Base-by-base conservation (phyloP, 2,888 invertebrate genomes). In the Callimorpha dominula region DNA sequence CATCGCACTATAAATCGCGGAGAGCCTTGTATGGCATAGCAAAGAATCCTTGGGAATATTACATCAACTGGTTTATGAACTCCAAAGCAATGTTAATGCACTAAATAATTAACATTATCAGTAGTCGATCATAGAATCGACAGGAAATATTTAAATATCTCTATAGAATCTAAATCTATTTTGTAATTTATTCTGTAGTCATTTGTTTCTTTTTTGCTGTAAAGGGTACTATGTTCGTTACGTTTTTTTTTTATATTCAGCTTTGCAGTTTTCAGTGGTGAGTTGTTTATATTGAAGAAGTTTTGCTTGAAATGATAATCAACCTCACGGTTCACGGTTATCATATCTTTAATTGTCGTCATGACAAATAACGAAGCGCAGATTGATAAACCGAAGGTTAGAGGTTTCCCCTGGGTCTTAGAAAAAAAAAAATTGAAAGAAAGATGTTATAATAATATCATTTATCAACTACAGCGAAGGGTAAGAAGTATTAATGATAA, bases 31-130 rank as follows among this genome's bases (percentile, higher is more conserved):
- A 77, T 74, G 83, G 85, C 62, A n/a, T 50, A 63, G 67, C 64
- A 73, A 82, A 68, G 72, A 76, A 82, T 78, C 80, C 76, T 84
- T 84, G 85, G 75, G 63, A 68, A 76, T 65, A 73, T 81, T 73
- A 74, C 68, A 75, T 73, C 40, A 78, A 80, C 78, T 76, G 75
- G 82, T 84, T 82, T 78, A 62, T 65, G 65, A 75, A 73, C 71
- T 76, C 68, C 66, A 69, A 71, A 74, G 76, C 71, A 75, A 69
- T 75, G 80, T 63, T 72, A 75, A 69, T 75, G 80, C 64, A 73
- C 75, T 79, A 74, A 54, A 67, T 57, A 65, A 50, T 65, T 73
- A 52, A 63, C 50, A 66, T 60, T 54, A 50, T 42, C 46, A 42
- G 31, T 14, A 12, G 46, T 71, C 60, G 60, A n/a, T n/a, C n/a